These are phyloP conservation scores for Pitangus sulphuratus DNA, from an alignment of 2,797 vertebrate species.

Conservation along the genomic window DNA sequence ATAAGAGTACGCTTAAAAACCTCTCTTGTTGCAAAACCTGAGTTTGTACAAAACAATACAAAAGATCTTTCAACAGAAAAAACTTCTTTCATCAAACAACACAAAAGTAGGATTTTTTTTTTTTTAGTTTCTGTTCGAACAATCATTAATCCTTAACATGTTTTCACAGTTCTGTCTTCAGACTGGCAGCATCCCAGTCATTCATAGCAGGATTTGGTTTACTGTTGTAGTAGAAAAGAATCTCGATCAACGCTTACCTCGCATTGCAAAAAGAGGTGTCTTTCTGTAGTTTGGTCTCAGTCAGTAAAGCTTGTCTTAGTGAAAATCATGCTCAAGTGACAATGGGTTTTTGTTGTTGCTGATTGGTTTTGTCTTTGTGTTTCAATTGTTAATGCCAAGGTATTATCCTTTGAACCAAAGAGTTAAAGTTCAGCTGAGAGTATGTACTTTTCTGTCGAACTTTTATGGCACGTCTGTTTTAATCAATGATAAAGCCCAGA, in stretches of 20 bases:
- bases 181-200: not conserved
- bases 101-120: not conserved
- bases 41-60: not conserved
- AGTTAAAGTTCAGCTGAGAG: not conserved
- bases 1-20: not conserved
- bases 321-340: not conserved
- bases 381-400: not conserved
- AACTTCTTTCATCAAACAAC: not conserved
- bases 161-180: not conserved
- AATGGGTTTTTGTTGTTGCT: not conserved
- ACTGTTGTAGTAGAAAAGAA: not conserved
- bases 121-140: not conserved
- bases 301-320: not conserved
- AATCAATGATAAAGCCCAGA: conserved; percentile 44
- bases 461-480: not conserved
- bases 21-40: not conserved
- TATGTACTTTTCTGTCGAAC: not conserved
- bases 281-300: not conserved
- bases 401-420: not conserved
- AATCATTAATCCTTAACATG: not conserved
- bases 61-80: not conserved
- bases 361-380: not conserved
- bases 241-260: not conserved
- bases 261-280: not conserved
- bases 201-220: not conserved